Base-by-base conservation (phyloP, 2,113 vertebrate species). In the Phyllostomus hastatus region DNA sequence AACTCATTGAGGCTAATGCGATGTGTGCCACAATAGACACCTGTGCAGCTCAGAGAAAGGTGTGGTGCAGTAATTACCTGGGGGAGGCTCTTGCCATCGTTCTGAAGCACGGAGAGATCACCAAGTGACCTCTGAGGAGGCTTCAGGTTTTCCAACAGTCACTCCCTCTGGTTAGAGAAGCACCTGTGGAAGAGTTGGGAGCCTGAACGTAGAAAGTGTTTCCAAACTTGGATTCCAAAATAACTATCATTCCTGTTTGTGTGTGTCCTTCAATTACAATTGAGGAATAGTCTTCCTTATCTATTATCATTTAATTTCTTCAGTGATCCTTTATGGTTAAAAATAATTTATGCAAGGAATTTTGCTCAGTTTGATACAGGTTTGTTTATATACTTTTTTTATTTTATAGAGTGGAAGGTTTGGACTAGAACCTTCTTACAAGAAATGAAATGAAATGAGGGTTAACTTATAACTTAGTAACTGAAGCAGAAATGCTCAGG, bases 211-310 rank as follows among this genome's bases (percentile, higher is more conserved):
- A 76, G 81, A 92, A 72, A 81, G 4, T 33, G n/a, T 89, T 91
- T 93, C 41, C 41, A 84, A 94, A 82, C 14, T 31, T 91, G 26
- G 31, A 89, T 80, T 93, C 67, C 38, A 86, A 85, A 95, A 83
- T 78, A 92, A 43, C n/a, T 70, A 50, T 54, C 31, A 48, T 46
- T 50, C 48, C 31, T 50, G n/a, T 66, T 59, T 70, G 38, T 41
- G 38, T 90, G 83, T 41, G 0, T 26, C n/a, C 41, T 90, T 93
- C 35, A 54, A 61, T 76, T 88, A 41, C 11, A 5, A 46, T 57
- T 26, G 7, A 94, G 9, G 31, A 85, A 75, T 66, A 81, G 20
- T 88, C 59, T 90, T 67, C 31, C 11, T 82, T 88, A 1, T 1
- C 46, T 46, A 4, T 89, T 35, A 9, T 69, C n/a, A 48, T 10